These are phyloP conservation scores for Eublepharis macularius DNA, from an alignment of 2,113 vertebrate species.

Conservation along the genomic window DNA sequence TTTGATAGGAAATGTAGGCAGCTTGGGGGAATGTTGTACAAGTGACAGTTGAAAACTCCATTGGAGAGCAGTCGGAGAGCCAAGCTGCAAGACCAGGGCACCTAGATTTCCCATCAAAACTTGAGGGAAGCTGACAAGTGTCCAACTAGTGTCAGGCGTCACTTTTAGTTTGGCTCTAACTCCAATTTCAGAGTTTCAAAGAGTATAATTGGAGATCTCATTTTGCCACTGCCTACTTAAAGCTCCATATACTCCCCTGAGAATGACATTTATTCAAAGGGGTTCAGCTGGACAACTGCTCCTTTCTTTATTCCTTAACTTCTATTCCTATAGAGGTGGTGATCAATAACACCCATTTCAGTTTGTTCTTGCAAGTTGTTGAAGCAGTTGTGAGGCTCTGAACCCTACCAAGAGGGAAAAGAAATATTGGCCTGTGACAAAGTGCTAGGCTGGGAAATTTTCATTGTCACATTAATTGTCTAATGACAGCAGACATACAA, in stretches of 20 bases:
- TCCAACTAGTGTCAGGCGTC: no score
- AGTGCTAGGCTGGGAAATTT: constrained; percentile 28
- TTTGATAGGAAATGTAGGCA: no score
- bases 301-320: not conserved
- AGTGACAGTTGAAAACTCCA: no score
- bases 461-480: constrained; percentile 61
- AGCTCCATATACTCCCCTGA: not conserved
- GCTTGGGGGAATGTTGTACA: no score
- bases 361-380: not conserved
- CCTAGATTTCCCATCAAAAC: no score
- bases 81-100: no score
- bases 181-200: not conserved
- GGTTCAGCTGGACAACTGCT: not conserved
- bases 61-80: no score
- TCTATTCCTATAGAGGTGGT: not conserved
- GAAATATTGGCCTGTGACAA: constrained; percentile 32
- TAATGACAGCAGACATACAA: constrained; percentile 64
- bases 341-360: not conserved
- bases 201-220: not conserved
- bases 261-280: not conserved
- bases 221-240: not conserved
- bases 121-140: no score
- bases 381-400: constrained; percentile 23
- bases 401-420: not conserved
- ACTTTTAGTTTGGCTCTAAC: no score